Conservation (phyloP, 1,140 invertebrate species). For the Plectrocnemia conspersa region DNA sequence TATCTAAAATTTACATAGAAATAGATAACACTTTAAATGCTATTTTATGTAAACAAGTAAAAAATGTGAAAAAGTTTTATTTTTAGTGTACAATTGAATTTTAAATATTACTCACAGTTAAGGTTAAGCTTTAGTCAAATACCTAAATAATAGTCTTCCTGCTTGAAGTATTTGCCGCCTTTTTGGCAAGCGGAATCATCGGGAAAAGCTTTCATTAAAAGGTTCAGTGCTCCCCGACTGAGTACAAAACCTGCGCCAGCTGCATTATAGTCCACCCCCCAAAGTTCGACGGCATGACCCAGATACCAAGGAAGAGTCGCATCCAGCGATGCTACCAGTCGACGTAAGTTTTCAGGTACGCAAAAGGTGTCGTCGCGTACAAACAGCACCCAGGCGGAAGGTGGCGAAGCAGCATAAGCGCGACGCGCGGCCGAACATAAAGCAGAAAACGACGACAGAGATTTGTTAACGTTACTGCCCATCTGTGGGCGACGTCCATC, state of each 20-base stretch:
- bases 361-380: constrained; percentile 51
- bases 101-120: no score
- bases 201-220: constrained; percentile 44
- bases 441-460: constrained; percentile 47
- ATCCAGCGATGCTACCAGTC: constrained; percentile 44
- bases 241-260: constrained; percentile 52
- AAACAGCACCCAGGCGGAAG: constrained; percentile 49
- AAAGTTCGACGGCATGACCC: constrained; percentile 49
- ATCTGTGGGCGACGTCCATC: constrained; percentile 13
- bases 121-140: no score
- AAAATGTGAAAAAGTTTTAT: no score
- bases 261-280: constrained; percentile 50
- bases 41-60: no score
- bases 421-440: constrained; percentile 46
- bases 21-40: no score
- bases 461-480: constrained; percentile 10
- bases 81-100: no score
- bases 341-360: constrained; percentile 49
- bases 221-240: constrained; percentile 42
- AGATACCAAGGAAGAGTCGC: constrained; percentile 46
- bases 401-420: constrained; percentile 35
- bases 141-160: constrained; percentile 56
- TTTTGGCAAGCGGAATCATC: constrained; percentile 42
- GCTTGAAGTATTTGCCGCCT: constrained; percentile 53
- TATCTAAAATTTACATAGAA: no score